These are phyloP conservation scores for Bergia sp. DNA, from an alignment of 92 coral and sea anemone genomes.

Conservation along the genomic window DNA sequence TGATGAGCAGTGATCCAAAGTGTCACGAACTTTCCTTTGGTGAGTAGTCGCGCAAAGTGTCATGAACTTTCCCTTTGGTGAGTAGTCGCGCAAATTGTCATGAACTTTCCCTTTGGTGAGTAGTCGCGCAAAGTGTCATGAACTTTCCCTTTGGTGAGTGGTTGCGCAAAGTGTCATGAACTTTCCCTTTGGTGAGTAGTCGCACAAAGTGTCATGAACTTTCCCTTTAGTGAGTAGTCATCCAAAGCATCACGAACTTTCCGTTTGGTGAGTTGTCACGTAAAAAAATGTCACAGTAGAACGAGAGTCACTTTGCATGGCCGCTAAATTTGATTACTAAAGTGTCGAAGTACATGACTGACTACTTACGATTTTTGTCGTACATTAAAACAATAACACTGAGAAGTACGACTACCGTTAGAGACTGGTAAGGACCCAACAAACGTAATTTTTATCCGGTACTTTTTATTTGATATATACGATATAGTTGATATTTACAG, in stretches of 20 bases:
- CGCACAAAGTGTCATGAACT: conserved; percentile 52
- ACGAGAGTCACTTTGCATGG: too few species aligned
- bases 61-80: conserved; percentile 93
- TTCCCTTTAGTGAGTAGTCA: conserved; percentile 88
- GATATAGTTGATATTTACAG: too few species aligned
- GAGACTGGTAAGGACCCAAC: too few species aligned
- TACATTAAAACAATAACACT: too few species aligned
- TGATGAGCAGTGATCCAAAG: conserved; percentile 66
- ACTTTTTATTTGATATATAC: too few species aligned
- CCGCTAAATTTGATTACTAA: too few species aligned
- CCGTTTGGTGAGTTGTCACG: not conserved
- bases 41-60: not conserved
- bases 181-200: not conserved
- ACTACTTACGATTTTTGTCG: too few species aligned
- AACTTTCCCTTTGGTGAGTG: conserved; percentile 94
- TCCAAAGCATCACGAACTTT: not conserved
- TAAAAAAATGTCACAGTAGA: not conserved
- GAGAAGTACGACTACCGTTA: too few species aligned
- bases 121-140: conserved; percentile 27
- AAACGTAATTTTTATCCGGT: too few species aligned
- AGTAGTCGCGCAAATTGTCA: conserved; percentile 25
- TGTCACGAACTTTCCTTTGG: not conserved
- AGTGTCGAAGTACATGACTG: too few species aligned
- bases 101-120: not conserved
- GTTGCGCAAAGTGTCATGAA: not conserved